phyloP scores from a whole-genome alignment of 2,797 vertebrate genomes.

The Leuciscus waleckii region DNA sequence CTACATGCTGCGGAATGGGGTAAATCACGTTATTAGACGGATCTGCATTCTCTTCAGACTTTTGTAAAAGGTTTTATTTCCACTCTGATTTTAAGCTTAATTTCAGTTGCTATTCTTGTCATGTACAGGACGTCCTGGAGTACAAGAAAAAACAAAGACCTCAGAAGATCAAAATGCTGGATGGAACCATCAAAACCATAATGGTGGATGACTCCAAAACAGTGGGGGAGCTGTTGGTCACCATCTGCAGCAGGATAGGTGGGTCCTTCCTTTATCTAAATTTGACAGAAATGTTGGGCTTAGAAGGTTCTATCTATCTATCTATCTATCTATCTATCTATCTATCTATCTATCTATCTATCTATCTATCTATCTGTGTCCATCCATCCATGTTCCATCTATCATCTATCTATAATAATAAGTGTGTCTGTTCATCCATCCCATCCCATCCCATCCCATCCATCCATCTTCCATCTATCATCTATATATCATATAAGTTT shows the following conservation, averaged over 20 bases:
- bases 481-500: too few relatives aligned
- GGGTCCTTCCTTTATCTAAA: constrained; percentile 23
- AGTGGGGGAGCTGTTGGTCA: constrained; percentile 94
- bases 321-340: too few relatives aligned
- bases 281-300: neutral
- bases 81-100: neutral
- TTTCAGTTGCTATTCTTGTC: constrained; percentile 30
- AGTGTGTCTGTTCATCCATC: too few relatives aligned
- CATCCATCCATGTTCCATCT: too few relatives aligned
- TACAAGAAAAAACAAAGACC: constrained; percentile 99
- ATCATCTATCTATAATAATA: too few relatives aligned
- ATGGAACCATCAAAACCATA: constrained; percentile 95
- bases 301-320: neutral
- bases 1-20: constrained; percentile 98
- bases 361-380: too few relatives aligned
- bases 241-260: constrained; percentile 99
- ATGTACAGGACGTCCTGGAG: constrained; percentile 89
- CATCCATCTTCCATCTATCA: too few relatives aligned
- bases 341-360: too few relatives aligned
- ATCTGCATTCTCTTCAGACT: constrained; percentile 28
- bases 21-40: constrained; percentile 70
- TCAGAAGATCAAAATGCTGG: constrained; percentile 98
- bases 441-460: too few relatives aligned
- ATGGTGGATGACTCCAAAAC: constrained; percentile 99
- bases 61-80: neutral